phyloP scores from a whole-genome alignment of 2,888 invertebrate species.

The Cordilura impudica region DNA sequence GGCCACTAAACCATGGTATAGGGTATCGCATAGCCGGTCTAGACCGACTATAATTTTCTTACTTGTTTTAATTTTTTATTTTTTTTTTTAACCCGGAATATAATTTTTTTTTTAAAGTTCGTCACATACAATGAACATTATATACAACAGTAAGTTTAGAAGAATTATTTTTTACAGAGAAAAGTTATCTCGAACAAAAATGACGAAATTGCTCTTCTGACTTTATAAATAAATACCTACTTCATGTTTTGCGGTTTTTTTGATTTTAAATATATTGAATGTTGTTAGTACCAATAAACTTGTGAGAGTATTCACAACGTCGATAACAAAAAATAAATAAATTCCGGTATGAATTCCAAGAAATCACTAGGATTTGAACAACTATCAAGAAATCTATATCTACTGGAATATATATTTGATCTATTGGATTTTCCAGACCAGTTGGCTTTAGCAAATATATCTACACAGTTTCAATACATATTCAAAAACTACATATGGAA shows the following conservation, averaged over 20 bases:
- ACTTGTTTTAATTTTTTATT: too few species aligned
- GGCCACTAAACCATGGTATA: too few species aligned
- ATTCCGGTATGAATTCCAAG: not conserved
- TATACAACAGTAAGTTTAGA: too few species aligned
- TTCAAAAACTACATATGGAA: not conserved
- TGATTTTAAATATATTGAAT: not conserved
- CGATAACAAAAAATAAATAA: not conserved
- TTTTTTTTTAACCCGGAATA: too few species aligned
- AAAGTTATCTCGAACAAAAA: too few species aligned
- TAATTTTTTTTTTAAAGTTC: too few species aligned
- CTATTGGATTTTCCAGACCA: not conserved
- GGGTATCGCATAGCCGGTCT: too few species aligned
- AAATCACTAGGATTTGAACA: not conserved
- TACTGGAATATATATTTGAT: conserved; percentile 4
- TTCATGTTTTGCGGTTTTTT: not conserved
- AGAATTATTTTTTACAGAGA: too few species aligned
- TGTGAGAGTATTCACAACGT: not conserved
- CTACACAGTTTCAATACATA: not conserved
- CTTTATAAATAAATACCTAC: not conserved
- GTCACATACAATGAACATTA: too few species aligned
- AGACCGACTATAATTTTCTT: too few species aligned
- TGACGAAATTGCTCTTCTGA: not conserved
- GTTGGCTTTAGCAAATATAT: not conserved
- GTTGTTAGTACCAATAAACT: not conserved
- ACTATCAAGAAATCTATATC: not conserved